phyloP scores from a whole-genome alignment of 2,113 vertebrate species.

The Sprattus sprattus region DNA sequence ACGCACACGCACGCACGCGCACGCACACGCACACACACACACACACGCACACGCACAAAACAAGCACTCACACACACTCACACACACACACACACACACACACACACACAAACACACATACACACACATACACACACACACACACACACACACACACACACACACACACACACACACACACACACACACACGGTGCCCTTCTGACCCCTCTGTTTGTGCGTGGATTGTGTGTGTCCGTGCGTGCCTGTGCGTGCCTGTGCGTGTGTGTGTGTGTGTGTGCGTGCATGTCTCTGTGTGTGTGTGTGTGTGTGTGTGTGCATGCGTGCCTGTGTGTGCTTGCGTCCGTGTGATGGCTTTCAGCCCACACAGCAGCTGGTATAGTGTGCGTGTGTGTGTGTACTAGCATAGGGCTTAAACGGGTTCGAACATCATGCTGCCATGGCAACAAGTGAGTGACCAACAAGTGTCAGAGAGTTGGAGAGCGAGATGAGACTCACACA shows the following conservation, averaged over 20 bases:
- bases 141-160: too few relatives aligned
- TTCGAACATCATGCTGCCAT: neutral
- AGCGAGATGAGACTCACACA: neutral
- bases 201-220: neutral
- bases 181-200: too few relatives aligned
- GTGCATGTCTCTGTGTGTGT: neutral
- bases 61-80: too few relatives aligned
- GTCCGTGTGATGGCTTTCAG: neutral
- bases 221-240: too few relatives aligned
- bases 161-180: too few relatives aligned
- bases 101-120: too few relatives aligned
- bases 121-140: too few relatives aligned
- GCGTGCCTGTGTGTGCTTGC: neutral
- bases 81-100: too few relatives aligned
- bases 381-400: neutral
- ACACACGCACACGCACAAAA: too few relatives aligned
- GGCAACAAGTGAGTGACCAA: neutral
- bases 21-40: too few relatives aligned
- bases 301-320: neutral
- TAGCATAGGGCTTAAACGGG: neutral
- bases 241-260: neutral
- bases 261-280: neutral
- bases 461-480: neutral
- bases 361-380: neutral
- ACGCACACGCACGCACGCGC: too few relatives aligned